Evolutionary conservation across 2,888 invertebrate genomes (phyloP).

Genomic region (Limenitis camilla): DNA sequence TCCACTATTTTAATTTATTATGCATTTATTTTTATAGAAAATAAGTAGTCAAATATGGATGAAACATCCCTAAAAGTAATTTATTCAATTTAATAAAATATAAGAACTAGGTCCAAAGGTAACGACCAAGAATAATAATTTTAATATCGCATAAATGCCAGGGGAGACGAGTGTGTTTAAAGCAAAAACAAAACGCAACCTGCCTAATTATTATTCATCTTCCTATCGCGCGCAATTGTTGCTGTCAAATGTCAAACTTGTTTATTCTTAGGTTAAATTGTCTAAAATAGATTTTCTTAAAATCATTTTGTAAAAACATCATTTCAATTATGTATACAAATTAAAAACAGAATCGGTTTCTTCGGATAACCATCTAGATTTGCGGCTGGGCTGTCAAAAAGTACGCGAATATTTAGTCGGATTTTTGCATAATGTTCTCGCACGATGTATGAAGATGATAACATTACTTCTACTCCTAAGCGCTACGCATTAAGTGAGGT

Average conservation of each 20-base stretch:
- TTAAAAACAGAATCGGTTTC: constrained; percentile 3
- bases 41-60: no score
- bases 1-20: no score
- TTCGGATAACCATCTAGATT: constrained; percentile 52
- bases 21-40: no score
- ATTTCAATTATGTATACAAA: background rate
- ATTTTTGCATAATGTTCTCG: constrained; percentile 66
- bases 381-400: constrained; percentile 52
- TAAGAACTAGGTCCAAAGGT: no score
- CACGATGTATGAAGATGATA: constrained; percentile 72
- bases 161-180: background rate
- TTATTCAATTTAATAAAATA: no score
- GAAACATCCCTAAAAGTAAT: no score
- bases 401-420: constrained; percentile 61
- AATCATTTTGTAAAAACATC: background rate
- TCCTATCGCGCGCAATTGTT: constrained; percentile 60
- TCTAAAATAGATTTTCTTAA: constrained; percentile 21
- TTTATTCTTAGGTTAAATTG: constrained; percentile 60
- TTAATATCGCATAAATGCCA: no score
- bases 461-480: constrained; percentile 69
- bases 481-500: constrained; percentile 72
- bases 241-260: constrained; percentile 50
- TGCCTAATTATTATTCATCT: constrained; percentile 17
- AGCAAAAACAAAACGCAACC: constrained; percentile 11
- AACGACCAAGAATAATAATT: no score